Conservation (phyloP, 2,888 invertebrate genomes). For the Ctena decussata region DNA sequence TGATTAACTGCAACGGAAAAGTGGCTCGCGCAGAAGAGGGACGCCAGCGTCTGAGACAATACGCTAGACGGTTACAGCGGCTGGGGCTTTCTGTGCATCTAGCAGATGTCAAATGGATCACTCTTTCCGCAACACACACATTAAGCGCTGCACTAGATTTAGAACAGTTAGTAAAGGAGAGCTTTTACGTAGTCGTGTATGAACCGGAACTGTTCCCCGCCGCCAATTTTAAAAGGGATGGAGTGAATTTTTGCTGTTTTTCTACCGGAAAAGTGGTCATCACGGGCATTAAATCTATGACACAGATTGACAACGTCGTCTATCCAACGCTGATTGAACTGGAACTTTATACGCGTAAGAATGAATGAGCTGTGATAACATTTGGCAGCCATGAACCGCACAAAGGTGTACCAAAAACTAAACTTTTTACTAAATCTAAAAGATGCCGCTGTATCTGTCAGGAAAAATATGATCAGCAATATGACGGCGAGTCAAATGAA, state of each 20-base stretch:
- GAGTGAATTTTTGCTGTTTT: conserved; percentile 33
- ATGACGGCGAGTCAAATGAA: conserved; percentile 10
- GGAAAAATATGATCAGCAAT: conserved; percentile 17
- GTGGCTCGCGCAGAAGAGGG: conserved; percentile 14
- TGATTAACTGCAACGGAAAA: conserved; percentile 31
- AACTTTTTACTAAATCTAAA: neutral
- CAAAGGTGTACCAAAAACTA: neutral
- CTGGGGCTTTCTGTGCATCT: conserved; percentile 4
- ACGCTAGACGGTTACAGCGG: conserved; percentile 24
- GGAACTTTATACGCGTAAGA: neutral
- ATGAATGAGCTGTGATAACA: neutral
- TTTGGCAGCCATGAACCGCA: neutral
- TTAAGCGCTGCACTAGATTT: conserved; percentile 10
- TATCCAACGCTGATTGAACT: conserved; percentile 25
- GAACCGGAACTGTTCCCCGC: conserved; percentile 41
- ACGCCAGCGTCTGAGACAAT: conserved; percentile 9
- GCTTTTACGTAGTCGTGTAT: conserved; percentile 8
- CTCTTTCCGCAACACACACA: conserved; percentile 17
- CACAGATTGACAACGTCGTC: conserved; percentile 6
- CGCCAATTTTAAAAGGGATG: conserved; percentile 2
- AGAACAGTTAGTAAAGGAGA: neutral
- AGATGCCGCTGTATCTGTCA: neutral
- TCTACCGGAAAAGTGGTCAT: conserved; percentile 34
- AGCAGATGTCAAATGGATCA: neutral
- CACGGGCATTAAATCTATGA: conserved; percentile 23